phyloP scores from a whole-genome alignment of 2,113 vertebrate species.

The Chaenocephalus aceratus region DNA sequence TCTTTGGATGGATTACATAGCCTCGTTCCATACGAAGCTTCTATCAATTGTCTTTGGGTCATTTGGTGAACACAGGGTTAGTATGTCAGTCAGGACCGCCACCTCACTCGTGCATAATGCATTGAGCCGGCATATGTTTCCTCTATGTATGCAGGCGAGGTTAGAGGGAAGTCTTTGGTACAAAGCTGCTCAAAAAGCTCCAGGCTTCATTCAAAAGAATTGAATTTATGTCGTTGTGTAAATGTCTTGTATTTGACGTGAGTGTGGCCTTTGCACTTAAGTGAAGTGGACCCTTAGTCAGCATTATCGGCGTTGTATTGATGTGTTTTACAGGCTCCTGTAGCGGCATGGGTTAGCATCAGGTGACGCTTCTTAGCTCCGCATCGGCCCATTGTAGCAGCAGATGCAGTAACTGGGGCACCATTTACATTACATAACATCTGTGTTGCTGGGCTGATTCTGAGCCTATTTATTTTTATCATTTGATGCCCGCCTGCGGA shows the following conservation, averaged over 20 bases:
- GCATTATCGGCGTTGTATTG: slow-evolving; percentile 20
- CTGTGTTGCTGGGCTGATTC: slow-evolving; percentile 76
- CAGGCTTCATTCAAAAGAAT: slow-evolving; percentile 6
- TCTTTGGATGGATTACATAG: slow-evolving; percentile 50
- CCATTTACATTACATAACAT: slow-evolving; percentile 68
- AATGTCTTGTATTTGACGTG: not conserved
- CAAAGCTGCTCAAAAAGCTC: slow-evolving; percentile 19
- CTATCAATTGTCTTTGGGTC: slow-evolving; percentile 47
- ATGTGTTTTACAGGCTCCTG: not conserved
- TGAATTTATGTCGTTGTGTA: not conserved
- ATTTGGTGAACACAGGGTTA: slow-evolving; percentile 47
- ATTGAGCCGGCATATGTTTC: slow-evolving; percentile 45
- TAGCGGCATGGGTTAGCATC: slow-evolving; percentile 3
- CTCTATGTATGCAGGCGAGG: slow-evolving; percentile 17
- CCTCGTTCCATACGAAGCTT: slow-evolving; percentile 30
- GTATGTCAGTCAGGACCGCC: slow-evolving; percentile 31
- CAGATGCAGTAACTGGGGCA: slow-evolving; percentile 71
- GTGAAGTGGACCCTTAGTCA: slow-evolving; percentile 27
- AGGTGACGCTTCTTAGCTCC: slow-evolving; percentile 19
- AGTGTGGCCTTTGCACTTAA: not conserved
- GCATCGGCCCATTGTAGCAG: slow-evolving; percentile 15
- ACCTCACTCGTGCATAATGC: slow-evolving; percentile 51
- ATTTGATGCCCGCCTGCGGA: slow-evolving; percentile 62
- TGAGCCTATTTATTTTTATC: slow-evolving; percentile 78
- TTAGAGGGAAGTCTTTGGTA: slow-evolving; percentile 22